Evolutionary conservation across 2,113 vertebrate species (phyloP).

Genomic region (Halichoerus grypus): DNA sequence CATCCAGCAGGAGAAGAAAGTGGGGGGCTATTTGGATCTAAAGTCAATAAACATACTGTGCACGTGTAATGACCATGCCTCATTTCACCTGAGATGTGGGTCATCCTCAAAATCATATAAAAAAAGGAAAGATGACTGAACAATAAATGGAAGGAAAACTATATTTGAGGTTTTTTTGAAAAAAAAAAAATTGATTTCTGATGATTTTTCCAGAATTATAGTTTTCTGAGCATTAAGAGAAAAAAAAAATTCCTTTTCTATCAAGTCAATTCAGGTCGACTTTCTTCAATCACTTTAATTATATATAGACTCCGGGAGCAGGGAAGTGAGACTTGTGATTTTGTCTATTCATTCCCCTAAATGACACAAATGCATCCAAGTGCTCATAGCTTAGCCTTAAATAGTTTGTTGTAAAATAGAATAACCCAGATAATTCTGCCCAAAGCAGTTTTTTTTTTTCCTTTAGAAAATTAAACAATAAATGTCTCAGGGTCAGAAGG

Average conservation of each 20-base stretch:
- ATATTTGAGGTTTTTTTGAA: background rate
- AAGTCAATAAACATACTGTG: background rate
- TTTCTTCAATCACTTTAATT: background rate
- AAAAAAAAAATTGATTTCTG: background rate
- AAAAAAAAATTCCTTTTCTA: background rate
- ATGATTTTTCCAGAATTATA: conserved; percentile 3
- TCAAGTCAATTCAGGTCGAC: background rate
- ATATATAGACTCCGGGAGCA: background rate
- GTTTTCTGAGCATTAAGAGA: background rate
- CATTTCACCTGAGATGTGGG: background rate
- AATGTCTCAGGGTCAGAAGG: conserved; percentile 83
- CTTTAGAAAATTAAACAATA: conserved; percentile 83
- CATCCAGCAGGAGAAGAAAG: background rate
- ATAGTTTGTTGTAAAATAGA: conserved; percentile 69
- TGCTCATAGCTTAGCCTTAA: background rate
- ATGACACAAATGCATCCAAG: background rate
- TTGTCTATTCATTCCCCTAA: background rate
- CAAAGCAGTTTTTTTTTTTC: conserved; percentile 15
- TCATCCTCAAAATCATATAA: background rate
- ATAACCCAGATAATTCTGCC: conserved; percentile 70
- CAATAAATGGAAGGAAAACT: background rate
- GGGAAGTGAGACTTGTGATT: background rate
- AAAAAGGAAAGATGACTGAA: background rate
- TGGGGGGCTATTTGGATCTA: background rate
- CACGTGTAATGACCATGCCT: background rate